Base-by-base conservation (phyloP, 2,113 vertebrate genomes). In the Tyrannus savana region DNA sequence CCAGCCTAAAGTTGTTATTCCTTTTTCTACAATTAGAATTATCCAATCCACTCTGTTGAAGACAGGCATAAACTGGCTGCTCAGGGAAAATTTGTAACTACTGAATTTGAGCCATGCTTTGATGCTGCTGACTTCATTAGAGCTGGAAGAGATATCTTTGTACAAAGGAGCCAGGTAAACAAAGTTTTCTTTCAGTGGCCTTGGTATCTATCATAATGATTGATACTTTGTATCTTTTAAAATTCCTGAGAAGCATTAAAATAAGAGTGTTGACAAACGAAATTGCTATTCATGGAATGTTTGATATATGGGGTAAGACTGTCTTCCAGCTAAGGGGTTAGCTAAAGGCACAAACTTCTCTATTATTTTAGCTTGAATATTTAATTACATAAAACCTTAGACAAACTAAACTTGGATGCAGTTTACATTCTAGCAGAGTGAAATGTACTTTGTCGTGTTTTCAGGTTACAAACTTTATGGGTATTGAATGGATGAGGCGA, bases 121-220 rank as follows among this genome's bases (percentile, higher is more conserved):
- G 99, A 99, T 87, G 99, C 99, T 95, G 99, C 99, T 69, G 99
- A 99, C 97, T 99, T 99, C 96, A 99, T 99, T 84, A 98, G 99
- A 96, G 99, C 99, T 82, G 99, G 99, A 90, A 99, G 97, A 95
- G 99, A 99, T 96, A 98, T 99, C 77, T 99, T 99, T 96, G 99
- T 98, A 53, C 99, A 99, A 98, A 99, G 99, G 97, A 99, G 99
- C 96, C 99, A 99, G 99, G 99, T 99, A 97, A 89, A 72, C 24
- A 87, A 72, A 90, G 33, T 5, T 58, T 72, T 46, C 35, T 84
- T 96, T n/a, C 68, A 74, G 11, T 30, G 55, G 19, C 35, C 79
- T 84, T 81, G 35, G 4, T 77, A 25, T 67, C 10, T 69, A 0
- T 76, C n/a, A 74, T 77, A 72, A 28, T 33, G 37, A 53, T 14